Percentiles rank a stretch among this genome's conserved stretches.
phyloP scores from a whole-genome alignment of 2,797 vertebrate genomes.

The Sebastes iracundus region DNA sequence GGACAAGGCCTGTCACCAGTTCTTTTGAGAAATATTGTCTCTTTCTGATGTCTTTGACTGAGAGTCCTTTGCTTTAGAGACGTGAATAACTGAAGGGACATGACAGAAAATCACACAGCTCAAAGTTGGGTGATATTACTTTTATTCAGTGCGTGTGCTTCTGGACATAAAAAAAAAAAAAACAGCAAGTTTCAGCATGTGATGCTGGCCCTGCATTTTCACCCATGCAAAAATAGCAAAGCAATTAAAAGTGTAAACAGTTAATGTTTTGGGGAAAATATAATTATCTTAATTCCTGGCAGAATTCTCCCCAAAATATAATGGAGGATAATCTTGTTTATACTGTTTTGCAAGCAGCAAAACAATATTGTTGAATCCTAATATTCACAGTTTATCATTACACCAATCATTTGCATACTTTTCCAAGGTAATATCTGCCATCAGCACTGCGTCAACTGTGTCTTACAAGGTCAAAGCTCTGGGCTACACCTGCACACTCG shows the following conservation, averaged over 20 bases:
- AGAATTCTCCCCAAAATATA: neutral
- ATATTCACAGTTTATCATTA: constrained; percentile 10
- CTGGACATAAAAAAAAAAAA: neutral
- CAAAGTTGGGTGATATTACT: neutral
- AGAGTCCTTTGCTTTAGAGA: neutral
- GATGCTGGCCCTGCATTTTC: neutral
- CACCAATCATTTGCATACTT: constrained; percentile 31
- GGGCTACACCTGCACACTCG: constrained; percentile 59
- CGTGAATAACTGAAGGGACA: constrained; percentile 3
- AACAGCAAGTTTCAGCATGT: neutral
- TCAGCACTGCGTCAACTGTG: constrained; percentile 15
- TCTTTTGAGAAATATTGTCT: constrained; percentile 7
- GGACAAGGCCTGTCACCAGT: constrained; percentile 30
- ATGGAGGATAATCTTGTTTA: neutral
- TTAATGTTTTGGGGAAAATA: neutral
- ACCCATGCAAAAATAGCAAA: neutral
- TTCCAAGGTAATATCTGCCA: constrained; percentile 49
- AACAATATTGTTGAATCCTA: constrained; percentile 8
- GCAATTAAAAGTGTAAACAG: neutral
- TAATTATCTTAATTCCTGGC: neutral
- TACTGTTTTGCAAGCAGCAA: neutral
- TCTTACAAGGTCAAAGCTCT: constrained; percentile 74
- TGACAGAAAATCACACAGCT: constrained; percentile 1
- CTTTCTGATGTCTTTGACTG: constrained; percentile 20
- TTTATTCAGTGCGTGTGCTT: neutral